Percentiles rank a stretch among this genome's conserved stretches.
These are phyloP conservation scores for Pachliopta kotzebuea DNA, from an alignment of 2,888 invertebrate species.

Conservation along the genomic window DNA sequence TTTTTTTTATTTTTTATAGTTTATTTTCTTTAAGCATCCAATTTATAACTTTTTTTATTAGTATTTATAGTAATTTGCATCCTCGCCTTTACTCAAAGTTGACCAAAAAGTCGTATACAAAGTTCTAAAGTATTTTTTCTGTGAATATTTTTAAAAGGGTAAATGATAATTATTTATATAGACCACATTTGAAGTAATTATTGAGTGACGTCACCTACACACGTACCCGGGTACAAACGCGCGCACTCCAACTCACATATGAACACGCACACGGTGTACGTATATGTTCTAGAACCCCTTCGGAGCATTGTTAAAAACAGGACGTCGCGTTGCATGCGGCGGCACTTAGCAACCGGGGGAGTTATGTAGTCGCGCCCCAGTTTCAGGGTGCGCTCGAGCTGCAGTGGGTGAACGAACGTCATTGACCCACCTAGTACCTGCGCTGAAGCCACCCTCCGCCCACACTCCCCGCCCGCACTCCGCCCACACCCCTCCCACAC, in stretches of 20 bases:
- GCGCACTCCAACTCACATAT: conserved; percentile 5
- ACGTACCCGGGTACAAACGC: background rate
- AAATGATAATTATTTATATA: too few relatives aligned
- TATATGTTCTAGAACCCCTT: conserved; percentile 7
- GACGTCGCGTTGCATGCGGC: conserved; percentile 26
- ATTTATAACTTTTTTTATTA: too few relatives aligned
- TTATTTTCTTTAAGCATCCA: too few relatives aligned
- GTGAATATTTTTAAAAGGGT: too few relatives aligned
- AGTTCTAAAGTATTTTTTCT: too few relatives aligned
- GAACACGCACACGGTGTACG: conserved; percentile 1
- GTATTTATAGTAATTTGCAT: too few relatives aligned
- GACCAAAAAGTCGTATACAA: too few relatives aligned
- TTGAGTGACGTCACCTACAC: background rate
- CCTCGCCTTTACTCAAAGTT: too few relatives aligned
- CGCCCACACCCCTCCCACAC: conserved; percentile 33
- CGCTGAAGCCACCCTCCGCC: conserved; percentile 39
- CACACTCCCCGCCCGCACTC: conserved; percentile 33
- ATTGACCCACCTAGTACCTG: conserved; percentile 70
- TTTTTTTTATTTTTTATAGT: too few relatives aligned
- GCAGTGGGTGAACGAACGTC: conserved; percentile 70
- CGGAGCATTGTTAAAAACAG: conserved; percentile 14
- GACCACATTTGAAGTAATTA: too few relatives aligned
- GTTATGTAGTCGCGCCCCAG: conserved; percentile 57
- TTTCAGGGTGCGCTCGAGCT: conserved; percentile 58
- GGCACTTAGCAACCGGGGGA: conserved; percentile 36